phyloP scores from a whole-genome alignment of 1,140 invertebrate genomes.

The Coelopa frigida region DNA sequence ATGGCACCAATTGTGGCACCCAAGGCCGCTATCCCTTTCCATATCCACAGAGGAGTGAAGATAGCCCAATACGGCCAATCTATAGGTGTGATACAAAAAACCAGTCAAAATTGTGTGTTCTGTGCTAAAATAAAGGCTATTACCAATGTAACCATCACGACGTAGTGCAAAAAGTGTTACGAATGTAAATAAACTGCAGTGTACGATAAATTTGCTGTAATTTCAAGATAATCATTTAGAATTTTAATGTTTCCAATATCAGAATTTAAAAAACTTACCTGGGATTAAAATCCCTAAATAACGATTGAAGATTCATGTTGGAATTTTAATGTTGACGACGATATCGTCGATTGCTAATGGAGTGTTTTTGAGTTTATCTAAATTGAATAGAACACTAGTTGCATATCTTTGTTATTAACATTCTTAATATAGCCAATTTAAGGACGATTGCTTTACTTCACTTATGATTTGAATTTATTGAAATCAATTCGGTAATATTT shows the following conservation, averaged over 20 bases:
- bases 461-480: background rate
- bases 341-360: no score
- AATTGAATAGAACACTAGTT: background rate
- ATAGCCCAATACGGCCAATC: conserved; percentile 92
- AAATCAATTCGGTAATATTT: no score
- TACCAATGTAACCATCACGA: conserved; percentile 69
- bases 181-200: conserved; percentile 85
- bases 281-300: conserved; percentile 89
- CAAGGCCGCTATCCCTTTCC: conserved; percentile 85
- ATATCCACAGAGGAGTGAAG: conserved; percentile 93
- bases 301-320: conserved; percentile 79
- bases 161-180: conserved; percentile 82
- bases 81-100: conserved; percentile 20
- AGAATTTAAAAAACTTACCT: conserved; percentile 52
- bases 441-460: background rate
- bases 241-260: background rate
- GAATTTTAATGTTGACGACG: no score
- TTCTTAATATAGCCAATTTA: background rate
- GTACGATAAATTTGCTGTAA: conserved; percentile 93
- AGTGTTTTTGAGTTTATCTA: background rate
- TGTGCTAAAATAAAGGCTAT: background rate
- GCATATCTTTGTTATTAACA: background rate
- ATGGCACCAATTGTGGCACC: conserved; percentile 86
- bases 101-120: background rate
- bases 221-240: conserved; percentile 12